Evolutionary conservation across 1,140 invertebrate genomes (phyloP).

Genomic region (Protaetia brevitarsis): DNA sequence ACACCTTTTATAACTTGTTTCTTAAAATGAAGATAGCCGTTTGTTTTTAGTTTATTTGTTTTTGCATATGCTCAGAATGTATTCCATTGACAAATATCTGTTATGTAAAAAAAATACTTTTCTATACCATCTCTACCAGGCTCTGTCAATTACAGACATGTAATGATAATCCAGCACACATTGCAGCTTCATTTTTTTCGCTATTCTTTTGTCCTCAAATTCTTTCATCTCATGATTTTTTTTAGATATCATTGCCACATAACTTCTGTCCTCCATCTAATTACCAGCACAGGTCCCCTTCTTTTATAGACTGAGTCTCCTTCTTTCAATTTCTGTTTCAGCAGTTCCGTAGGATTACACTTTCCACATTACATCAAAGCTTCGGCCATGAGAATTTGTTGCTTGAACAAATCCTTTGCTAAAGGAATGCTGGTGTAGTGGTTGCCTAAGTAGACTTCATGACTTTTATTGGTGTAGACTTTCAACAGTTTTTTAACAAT

Average conservation of each 20-base stretch:
- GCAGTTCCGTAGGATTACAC: no score
- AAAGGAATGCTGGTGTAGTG: no score
- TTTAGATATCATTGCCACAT: neutral
- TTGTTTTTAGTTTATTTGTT: neutral
- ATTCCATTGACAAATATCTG: conserved; percentile 7
- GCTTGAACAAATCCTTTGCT: no score
- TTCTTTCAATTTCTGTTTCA: neutral
- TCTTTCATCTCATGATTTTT: neutral
- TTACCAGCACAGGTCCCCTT: neutral
- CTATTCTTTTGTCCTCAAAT: neutral
- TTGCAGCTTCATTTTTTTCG: neutral
- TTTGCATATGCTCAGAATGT: neutral
- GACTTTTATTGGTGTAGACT: no score
- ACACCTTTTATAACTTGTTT: neutral
- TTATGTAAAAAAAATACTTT: conserved; percentile 14
- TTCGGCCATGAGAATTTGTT: no score
- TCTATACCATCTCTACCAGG: neutral
- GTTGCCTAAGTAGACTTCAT: no score
- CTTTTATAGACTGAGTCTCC: neutral
- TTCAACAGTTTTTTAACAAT: no score
- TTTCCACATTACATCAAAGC: no score
- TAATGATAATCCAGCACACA: conserved; percentile 6
- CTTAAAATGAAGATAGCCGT: neutral
- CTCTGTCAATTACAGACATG: conserved; percentile 8
- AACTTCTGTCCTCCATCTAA: neutral